These are phyloP conservation scores for Oplegnathus fasciatus DNA, from an alignment of 2,113 vertebrate species.

Conservation along the genomic window DNA sequence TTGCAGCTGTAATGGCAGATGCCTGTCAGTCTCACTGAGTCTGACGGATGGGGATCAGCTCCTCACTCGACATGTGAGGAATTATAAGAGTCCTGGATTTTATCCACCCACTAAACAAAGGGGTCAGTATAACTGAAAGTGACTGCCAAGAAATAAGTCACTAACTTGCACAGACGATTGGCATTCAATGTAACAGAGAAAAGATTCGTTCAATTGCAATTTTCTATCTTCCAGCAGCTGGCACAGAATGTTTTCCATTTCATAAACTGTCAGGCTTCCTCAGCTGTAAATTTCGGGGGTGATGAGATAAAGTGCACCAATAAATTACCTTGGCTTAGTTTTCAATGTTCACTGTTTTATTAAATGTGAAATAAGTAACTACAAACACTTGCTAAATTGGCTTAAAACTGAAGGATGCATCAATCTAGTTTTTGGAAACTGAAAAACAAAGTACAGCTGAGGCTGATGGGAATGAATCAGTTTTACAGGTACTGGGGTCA, in stretches of 20 bases:
- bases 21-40: constrained; percentile 61
- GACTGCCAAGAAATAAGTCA: constrained; percentile 48
- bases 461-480: background rate
- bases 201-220: constrained; percentile 29
- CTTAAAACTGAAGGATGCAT: background rate
- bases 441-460: background rate
- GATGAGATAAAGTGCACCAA: constrained; percentile 16
- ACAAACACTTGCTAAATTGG: constrained; percentile 11
- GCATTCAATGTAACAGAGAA: constrained; percentile 5
- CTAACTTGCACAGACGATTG: constrained; percentile 4
- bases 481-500: background rate
- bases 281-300: constrained; percentile 19
- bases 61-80: constrained; percentile 30
- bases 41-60: constrained; percentile 60
- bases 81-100: constrained; percentile 38
- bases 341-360: constrained; percentile 16
- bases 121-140: constrained; percentile 47
- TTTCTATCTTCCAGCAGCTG: constrained; percentile 52
- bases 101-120: constrained; percentile 53
- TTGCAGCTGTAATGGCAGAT: constrained; percentile 65
- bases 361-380: constrained; percentile 23
- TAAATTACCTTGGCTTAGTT: constrained; percentile 42
- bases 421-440: constrained; percentile 1
- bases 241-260: constrained; percentile 28
- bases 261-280: constrained; percentile 38